A percentile compares a stretch with the other conserved stretches of the same genome.
Evolutionary conservation across 2,888 invertebrate species (phyloP).

Genomic region (Leuctra nigra): DNA sequence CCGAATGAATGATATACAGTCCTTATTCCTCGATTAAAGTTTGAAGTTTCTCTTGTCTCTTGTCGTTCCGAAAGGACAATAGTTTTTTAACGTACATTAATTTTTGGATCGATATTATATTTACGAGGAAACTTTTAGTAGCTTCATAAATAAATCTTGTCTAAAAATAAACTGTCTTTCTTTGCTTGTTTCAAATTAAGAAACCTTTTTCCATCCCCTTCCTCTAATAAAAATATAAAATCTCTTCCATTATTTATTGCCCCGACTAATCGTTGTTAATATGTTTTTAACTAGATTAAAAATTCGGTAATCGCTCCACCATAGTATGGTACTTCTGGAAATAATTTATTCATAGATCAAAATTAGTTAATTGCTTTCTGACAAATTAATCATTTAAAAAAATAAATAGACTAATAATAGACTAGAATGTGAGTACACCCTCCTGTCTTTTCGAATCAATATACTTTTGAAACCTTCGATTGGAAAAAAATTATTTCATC

Average conservation of each 20-base stretch:
- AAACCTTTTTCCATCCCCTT: background rate
- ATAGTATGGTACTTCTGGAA: too few relatives aligned
- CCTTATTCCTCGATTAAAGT: too few relatives aligned
- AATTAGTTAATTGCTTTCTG: too few relatives aligned
- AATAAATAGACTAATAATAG: too few relatives aligned
- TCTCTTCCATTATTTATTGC: conserved; percentile 1
- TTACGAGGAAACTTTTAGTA: background rate
- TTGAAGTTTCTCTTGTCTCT: too few relatives aligned
- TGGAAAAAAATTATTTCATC: too few relatives aligned
- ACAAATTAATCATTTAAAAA: background rate
- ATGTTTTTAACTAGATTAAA: background rate
- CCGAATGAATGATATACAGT: too few relatives aligned
- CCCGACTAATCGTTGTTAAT: background rate
- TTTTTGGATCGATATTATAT: background rate
- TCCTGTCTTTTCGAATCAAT: too few relatives aligned
- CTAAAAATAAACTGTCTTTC: background rate
- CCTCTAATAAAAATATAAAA: conserved; percentile 2
- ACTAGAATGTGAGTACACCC: background rate
- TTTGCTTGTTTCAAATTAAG: conserved; percentile 4
- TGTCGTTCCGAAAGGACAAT: too few relatives aligned
- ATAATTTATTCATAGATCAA: too few relatives aligned
- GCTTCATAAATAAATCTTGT: conserved; percentile 7
- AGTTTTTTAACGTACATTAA: background rate
- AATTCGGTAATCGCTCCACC: background rate
- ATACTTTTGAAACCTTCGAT: too few relatives aligned